Conservation (phyloP, 2,113 vertebrate genomes). For the Pseudopodoces humilis region DNA sequence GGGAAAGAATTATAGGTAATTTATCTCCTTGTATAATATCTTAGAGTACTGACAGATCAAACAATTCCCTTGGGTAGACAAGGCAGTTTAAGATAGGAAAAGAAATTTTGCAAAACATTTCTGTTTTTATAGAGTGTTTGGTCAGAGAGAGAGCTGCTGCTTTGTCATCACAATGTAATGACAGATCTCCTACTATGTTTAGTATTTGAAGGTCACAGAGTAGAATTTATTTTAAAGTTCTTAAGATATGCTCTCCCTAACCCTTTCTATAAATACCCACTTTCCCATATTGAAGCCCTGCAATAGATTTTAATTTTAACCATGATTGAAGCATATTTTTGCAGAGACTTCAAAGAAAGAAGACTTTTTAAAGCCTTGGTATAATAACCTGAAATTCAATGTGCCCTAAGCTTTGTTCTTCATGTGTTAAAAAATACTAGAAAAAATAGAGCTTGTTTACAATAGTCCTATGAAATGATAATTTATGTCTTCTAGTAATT, state of each 20-base stretch:
- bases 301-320: background rate
- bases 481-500: background rate
- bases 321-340: background rate
- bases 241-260: background rate
- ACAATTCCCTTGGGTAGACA: background rate
- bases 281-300: background rate
- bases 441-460: background rate
- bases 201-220: background rate
- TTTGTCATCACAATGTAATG: background rate
- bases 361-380: background rate
- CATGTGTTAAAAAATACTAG: background rate
- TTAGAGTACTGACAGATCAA: background rate
- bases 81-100: background rate
- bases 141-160: background rate
- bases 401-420: background rate
- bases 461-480: background rate
- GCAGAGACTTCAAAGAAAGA: background rate
- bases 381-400: background rate
- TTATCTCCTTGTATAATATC: background rate
- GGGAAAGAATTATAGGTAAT: background rate
- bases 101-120: background rate
- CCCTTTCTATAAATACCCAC: background rate
- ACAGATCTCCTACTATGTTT: background rate
- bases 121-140: background rate
- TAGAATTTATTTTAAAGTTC: slow-evolving; percentile 5